These are phyloP conservation scores for Hydractinia echinata DNA, from an alignment of 30 jellyfish, hydroid and myxozoan species.

Conservation along the genomic window DNA sequence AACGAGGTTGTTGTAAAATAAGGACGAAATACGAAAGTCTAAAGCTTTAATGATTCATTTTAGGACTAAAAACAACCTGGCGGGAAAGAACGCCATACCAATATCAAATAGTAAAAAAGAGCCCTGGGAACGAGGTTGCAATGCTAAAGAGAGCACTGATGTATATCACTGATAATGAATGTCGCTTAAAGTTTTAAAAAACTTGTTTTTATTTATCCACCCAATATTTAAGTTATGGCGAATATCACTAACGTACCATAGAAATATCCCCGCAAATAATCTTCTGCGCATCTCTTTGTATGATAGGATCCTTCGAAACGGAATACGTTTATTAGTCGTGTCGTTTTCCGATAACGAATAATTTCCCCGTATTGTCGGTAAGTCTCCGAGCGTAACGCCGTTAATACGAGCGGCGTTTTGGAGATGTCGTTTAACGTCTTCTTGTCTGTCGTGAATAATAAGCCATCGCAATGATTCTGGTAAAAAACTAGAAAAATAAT, in stretches of 20 bases:
- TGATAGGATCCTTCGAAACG: background rate
- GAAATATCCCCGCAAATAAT: background rate
- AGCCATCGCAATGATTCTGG: constrained; percentile 24
- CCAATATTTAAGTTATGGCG: no score
- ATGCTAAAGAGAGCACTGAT: no score
- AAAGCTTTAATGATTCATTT: no score
- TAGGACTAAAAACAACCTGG: no score
- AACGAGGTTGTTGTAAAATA: no score
- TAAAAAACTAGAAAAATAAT: background rate
- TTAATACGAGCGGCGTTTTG: constrained; percentile 12
- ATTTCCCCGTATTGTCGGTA: background rate
- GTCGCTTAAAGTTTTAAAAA: no score
- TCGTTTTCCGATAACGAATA: background rate
- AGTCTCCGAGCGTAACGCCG: background rate
- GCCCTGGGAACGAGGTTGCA: no score
- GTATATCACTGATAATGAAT: no score
- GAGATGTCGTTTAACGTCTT: background rate
- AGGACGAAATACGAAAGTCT: no score
- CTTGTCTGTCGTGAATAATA: background rate
- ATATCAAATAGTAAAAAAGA: no score
- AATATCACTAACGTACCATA: background rate
- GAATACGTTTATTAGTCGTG: background rate
- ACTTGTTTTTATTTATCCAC: no score
- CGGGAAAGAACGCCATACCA: no score
- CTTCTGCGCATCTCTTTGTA: constrained; percentile 8